Evolutionary conservation across 2,797 vertebrate genomes (phyloP), one percentile per base, ranked within the genome.

Genomic region (Trachurus trachurus): DNA sequence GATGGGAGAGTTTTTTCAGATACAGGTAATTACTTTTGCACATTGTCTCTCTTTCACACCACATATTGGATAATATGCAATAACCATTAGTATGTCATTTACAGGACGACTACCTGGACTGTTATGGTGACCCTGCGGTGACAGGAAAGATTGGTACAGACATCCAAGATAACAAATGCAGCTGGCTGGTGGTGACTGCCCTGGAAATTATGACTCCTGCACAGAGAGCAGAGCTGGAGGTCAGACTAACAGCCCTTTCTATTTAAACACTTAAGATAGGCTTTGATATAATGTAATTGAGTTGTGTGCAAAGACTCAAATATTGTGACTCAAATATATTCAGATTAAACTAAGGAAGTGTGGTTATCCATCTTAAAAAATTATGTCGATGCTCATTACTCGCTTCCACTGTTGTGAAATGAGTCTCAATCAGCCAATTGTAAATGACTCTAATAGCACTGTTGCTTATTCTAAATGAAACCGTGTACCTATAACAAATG

Each of bases 91-190:
- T 40, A 6, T 58, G 47, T 72, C 15, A n/a, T 72, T 72, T 22
- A n/a, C 85, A 99, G 98, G 98, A 99, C 0, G 98, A 99, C 86
- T 99, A 96, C 80, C 91, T 99, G 21, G 98, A 99, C 88, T 96
- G 97, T 88, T 99, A 96, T 0, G 98, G 98, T 0, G 96, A 99
- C 83, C 96, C 98, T 0, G 90, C 88, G 1, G 83, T 99, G 65
- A 99, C 96, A 0, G 98, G 98, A n/a, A 99, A 99, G 94, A 93
- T 99, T 0, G 98, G 98, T 60, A 99, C 98, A 0, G 98, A 99
- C 91, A 99, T 99, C 88, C 96, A 99, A 90, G 98, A 99, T 90
- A 99, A 99, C 62, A 99, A 99, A 65, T 99, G 98, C 91, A 98
- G 98, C 94, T 99, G 98, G 98, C 87, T 99, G 91, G 97, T 99